Conservation (phyloP, 2,888 invertebrate genomes). For the Dryobotodes eremita region DNA sequence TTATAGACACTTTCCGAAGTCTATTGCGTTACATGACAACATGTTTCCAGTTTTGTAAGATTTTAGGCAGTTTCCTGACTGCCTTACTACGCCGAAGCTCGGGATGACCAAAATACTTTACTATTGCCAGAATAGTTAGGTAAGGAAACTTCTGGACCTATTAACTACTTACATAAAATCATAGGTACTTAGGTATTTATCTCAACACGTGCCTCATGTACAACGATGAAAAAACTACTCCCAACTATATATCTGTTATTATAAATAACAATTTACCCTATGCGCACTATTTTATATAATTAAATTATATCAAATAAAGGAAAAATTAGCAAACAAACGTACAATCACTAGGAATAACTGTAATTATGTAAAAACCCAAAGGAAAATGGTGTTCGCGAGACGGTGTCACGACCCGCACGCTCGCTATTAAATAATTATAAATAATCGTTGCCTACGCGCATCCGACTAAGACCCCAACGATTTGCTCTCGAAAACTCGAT, state of each 20-base stretch:
- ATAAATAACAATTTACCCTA: slow-evolving; percentile 50
- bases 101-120: background rate
- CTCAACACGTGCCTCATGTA: background rate
- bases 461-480: slow-evolving; percentile 62
- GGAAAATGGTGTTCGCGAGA: slow-evolving; percentile 63
- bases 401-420: slow-evolving; percentile 72
- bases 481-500: slow-evolving; percentile 60
- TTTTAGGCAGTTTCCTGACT: background rate
- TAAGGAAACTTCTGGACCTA: background rate
- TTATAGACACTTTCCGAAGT: background rate
- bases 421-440: slow-evolving; percentile 78
- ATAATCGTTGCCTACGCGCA: slow-evolving; percentile 73
- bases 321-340: slow-evolving; percentile 52
- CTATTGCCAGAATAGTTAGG: background rate
- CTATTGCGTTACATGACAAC: background rate
- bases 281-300: slow-evolving; percentile 50
- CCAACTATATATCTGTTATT: background rate
- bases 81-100: background rate
- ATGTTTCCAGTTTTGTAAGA: no score
- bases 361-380: slow-evolving; percentile 67
- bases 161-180: background rate
- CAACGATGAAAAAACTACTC: background rate
- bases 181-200: background rate
- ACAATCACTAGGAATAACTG: slow-evolving; percentile 58
- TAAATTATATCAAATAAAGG: slow-evolving; percentile 63